phyloP scores from a whole-genome alignment of 2,113 vertebrate species.

The Morone chrysops region DNA sequence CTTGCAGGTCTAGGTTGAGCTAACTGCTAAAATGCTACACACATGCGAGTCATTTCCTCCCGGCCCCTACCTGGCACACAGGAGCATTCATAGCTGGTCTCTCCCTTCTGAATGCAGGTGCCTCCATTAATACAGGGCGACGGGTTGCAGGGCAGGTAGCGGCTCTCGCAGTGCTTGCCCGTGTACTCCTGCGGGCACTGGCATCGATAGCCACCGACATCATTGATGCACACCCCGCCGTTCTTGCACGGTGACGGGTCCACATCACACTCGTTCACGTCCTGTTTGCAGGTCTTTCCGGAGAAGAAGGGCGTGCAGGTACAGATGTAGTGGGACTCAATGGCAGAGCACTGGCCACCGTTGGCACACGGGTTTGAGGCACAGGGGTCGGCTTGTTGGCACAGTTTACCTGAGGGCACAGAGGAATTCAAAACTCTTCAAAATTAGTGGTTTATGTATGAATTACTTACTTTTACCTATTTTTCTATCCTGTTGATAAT shows the following conservation, averaged over 20 bases:
- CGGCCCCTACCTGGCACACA: constrained; percentile 92
- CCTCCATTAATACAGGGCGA: constrained; percentile 96
- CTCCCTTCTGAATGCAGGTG: constrained; percentile 93
- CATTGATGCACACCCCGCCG: constrained; percentile 89
- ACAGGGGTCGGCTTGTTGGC: constrained; percentile 93
- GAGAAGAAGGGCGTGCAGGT: constrained; percentile 88
- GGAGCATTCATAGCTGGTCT: constrained; percentile 93
- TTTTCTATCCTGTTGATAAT: not conserved
- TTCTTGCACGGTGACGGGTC: constrained; percentile 86
- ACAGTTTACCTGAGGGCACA: constrained; percentile 87
- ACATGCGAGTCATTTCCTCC: no score
- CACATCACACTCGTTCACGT: constrained; percentile 90
- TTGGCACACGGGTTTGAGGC: constrained; percentile 97
- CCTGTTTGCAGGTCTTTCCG: constrained; percentile 92
- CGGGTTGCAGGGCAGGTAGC: constrained; percentile 94
- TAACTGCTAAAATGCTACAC: no score
- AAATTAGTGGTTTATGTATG: no score
- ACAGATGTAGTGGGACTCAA: constrained; percentile 90
- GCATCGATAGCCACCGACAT: constrained; percentile 91
- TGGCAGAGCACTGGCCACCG: constrained; percentile 88
- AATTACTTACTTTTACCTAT: no score
- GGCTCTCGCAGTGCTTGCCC: constrained; percentile 90
- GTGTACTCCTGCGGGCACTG: constrained; percentile 87
- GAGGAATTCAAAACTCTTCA: not conserved
- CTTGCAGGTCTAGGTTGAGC: no score